Conservation (phyloP, 2,113 vertebrate species). For the Psittacula cyanocephala region DNA sequence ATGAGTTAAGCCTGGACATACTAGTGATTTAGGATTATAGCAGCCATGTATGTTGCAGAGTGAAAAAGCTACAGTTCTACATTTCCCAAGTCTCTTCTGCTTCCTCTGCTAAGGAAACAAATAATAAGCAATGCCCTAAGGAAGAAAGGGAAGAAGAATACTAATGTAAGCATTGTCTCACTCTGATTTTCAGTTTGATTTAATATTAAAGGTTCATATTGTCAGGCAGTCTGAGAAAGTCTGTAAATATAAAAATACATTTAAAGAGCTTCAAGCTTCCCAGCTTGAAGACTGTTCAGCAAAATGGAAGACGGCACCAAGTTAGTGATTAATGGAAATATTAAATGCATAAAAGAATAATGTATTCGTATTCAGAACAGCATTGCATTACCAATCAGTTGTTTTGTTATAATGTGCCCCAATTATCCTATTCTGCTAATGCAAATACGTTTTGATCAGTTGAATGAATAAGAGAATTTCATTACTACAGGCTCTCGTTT, state of each 20-base stretch:
- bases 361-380: conserved; percentile 59
- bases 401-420: conserved; percentile 56
- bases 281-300: conserved; percentile 27
- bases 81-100: neutral
- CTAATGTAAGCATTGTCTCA: neutral
- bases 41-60: neutral
- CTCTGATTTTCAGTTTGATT: neutral
- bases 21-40: neutral
- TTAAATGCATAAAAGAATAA: conserved; percentile 48
- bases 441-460: conserved; percentile 67
- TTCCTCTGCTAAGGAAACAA: neutral
- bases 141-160: neutral
- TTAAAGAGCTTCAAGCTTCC: conserved; percentile 25
- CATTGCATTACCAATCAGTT: conserved; percentile 56
- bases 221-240: conserved; percentile 5
- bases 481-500: conserved; percentile 64
- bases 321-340: conserved; percentile 63
- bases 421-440: conserved; percentile 59
- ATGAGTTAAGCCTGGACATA: neutral
- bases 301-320: conserved; percentile 23
- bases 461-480: conserved; percentile 64
- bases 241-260: conserved; percentile 32
- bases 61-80: neutral
- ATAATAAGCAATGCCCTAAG: neutral
- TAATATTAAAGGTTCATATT: conserved; percentile 47